These are phyloP conservation scores for Philopotamus ludificatus DNA, from an alignment of 1,140 invertebrate genomes.

Conservation along the genomic window DNA sequence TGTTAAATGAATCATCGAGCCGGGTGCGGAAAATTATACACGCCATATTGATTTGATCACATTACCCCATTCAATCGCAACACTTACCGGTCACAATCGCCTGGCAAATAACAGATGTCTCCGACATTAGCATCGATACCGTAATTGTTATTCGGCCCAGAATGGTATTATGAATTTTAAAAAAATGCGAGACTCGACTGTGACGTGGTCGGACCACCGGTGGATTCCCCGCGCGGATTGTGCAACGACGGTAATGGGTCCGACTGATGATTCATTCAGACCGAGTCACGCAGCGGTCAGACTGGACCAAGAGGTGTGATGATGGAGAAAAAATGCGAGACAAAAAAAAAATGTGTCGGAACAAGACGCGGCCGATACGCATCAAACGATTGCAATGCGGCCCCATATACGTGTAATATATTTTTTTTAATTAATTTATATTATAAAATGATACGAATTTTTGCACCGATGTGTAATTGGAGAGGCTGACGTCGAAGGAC, in stretches of 20 bases:
- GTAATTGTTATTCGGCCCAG: too few species aligned
- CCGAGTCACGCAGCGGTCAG: neutral
- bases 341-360: neutral
- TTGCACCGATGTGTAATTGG: too few species aligned
- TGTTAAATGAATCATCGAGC: neutral
- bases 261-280: neutral
- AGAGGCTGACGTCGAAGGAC: too few species aligned
- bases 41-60: neutral
- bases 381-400: neutral
- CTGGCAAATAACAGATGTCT: neutral
- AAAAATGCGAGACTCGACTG: too few species aligned
- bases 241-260: neutral
- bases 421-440: too few species aligned
- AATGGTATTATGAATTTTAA: too few species aligned
- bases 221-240: neutral
- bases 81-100: neutral
- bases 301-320: slow-evolving; percentile 1
- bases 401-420: neutral
- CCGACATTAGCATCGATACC: too few species aligned
- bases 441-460: too few species aligned
- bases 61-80: neutral
- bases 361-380: neutral
- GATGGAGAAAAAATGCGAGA: neutral
- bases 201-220: slow-evolving; percentile 8
- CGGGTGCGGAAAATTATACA: neutral